Conservation (phyloP, 2,888 invertebrate genomes). For the Orthosia cruda region DNA sequence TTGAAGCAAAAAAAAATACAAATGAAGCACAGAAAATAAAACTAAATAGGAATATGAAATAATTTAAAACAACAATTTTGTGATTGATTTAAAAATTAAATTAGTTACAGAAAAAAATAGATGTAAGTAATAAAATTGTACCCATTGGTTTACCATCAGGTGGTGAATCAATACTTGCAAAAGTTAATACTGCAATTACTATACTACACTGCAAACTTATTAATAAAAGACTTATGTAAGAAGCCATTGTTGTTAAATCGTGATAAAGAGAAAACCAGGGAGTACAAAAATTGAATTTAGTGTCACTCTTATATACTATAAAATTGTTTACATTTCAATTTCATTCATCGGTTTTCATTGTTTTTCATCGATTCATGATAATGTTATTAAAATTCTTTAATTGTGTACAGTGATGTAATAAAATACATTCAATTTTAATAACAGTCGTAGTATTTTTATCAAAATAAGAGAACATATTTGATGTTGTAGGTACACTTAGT, state of each 20-base stretch:
- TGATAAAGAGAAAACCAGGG: neutral
- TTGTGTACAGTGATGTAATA: neutral
- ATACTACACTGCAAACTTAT: slow-evolving; percentile 18
- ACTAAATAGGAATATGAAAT: neutral
- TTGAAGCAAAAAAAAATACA: neutral
- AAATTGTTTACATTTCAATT: neutral
- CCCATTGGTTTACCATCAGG: slow-evolving; percentile 39
- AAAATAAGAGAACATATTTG: neutral
- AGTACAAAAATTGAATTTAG: neutral
- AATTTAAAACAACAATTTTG: too few relatives aligned
- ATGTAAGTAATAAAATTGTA: slow-evolving; percentile 41
- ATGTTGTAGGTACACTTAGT: neutral
- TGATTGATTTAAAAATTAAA: neutral
- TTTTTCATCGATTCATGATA: neutral
- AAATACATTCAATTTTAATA: neutral
- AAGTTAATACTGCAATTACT: slow-evolving; percentile 24
- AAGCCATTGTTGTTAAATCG: slow-evolving; percentile 7
- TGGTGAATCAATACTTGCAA: slow-evolving; percentile 26
- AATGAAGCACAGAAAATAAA: neutral
- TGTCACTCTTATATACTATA: slow-evolving; percentile 2
- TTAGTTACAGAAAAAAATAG: neutral
- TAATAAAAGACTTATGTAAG: slow-evolving; percentile 5
- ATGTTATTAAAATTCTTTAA: neutral
- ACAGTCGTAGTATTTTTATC: neutral
- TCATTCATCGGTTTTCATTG: too few relatives aligned